Evolutionary conservation across 2,113 vertebrate genomes (phyloP).

Genomic region (Bubalus kerabau): DNA sequence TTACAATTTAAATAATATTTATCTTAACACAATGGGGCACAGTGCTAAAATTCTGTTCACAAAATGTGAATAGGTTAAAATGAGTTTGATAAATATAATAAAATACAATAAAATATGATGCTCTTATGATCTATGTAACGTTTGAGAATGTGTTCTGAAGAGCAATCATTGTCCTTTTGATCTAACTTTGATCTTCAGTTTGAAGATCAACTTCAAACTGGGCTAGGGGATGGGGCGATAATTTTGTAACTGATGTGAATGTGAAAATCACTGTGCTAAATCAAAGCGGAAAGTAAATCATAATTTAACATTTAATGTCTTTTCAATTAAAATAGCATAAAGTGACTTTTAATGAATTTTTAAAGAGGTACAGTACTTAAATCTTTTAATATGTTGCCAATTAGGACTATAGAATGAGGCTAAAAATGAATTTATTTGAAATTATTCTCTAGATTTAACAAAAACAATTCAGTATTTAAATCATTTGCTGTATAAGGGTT

Average conservation of each 20-base stretch:
- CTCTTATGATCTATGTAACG: background rate
- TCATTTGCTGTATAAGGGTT: background rate
- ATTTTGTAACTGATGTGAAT: background rate
- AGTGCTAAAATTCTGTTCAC: background rate
- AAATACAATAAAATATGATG: background rate
- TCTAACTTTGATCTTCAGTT: background rate
- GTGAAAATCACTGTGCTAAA: background rate
- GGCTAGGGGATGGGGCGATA: background rate
- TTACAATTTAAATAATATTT: background rate
- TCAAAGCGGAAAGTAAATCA: background rate
- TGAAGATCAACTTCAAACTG: background rate
- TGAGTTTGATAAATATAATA: background rate
- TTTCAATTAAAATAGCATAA: background rate
- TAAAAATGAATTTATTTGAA: background rate
- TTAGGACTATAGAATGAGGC: background rate
- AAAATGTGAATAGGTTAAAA: background rate
- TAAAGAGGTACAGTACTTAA: background rate
- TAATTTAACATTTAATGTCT: background rate
- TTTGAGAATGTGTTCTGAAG: background rate
- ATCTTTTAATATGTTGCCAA: background rate
- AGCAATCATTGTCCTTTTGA: background rate
- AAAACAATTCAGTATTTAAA: background rate
- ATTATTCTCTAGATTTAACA: background rate
- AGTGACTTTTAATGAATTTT: background rate
- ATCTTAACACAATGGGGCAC: background rate